Conservation (phyloP, 1,140 invertebrate genomes). For the Gonioctena quinquepunctata region DNA sequence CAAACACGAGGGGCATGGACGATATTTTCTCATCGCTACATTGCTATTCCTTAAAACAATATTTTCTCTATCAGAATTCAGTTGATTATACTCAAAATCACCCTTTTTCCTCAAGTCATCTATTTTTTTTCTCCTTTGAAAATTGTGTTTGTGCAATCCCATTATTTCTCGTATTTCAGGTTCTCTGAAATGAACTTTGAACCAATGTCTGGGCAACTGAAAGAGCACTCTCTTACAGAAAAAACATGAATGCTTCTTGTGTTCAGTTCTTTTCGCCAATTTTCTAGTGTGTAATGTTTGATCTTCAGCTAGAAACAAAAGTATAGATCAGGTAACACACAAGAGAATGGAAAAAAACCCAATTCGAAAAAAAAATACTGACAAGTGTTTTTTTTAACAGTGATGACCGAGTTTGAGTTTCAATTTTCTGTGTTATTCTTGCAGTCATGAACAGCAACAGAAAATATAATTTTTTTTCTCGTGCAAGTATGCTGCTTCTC, state of each 20-base stretch:
- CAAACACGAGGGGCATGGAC: not conserved
- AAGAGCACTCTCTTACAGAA: not conserved
- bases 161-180: not conserved
- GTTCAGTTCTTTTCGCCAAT: not conserved
- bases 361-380: no score
- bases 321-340: no score
- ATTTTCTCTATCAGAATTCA: not conserved
- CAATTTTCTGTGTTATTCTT: no score
- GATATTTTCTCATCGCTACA: not conserved
- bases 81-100: constrained; percentile 1
- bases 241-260: constrained; percentile 3
- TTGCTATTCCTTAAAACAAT: not conserved
- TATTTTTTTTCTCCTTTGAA: not conserved
- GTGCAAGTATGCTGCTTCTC: no score
- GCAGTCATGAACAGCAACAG: no score
- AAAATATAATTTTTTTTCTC: no score
- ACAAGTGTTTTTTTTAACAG: no score
- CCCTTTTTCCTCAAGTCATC: not conserved
- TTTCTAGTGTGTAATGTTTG: not conserved
- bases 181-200: constrained; percentile 1
- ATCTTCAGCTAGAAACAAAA: not conserved
- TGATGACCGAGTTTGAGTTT: no score
- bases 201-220: not conserved
- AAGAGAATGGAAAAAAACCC: no score
- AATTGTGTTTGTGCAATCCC: not conserved